Evolutionary conservation across 2,797 vertebrate genomes (phyloP), one percentile per base, ranked within the genome.

Genomic region (Telmatherina bonti): DNA sequence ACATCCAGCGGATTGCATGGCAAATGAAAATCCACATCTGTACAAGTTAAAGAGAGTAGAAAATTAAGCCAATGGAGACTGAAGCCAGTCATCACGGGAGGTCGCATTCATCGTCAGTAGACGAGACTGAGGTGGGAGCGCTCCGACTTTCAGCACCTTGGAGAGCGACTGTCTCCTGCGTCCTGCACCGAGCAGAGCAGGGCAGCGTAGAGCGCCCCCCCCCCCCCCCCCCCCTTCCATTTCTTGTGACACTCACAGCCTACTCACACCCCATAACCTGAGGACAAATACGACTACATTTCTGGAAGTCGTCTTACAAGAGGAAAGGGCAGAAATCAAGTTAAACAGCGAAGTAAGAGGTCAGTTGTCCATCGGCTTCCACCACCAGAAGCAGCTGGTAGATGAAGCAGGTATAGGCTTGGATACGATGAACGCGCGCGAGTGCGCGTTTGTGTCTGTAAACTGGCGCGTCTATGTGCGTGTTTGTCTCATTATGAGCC

Each of bases 81-180:
- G 59, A 59, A 74, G 73, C 31, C 53, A 49, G 53, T 67, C 62
- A 62, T 75, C 36, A 29, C 33, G 71, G 58, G 62, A 72, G 66
- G 75, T 74, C 58, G 63, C 68, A 10, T 66, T 76, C 67, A 65
- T 76, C 72, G 77, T 76, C 78, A 53, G 49, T 0, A 31, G 59
- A 64, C 27, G 69, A 82, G 81, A 69, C 67, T 31, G 82, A 83
- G 64, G 76, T 83, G 75, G 81, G 80, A 84, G 79, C 85, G 82
- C 91, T 83, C 82, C 65, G 84, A 91, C 88, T 93, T 93, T 85
- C 87, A 92, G 88, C 79, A 90, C 92, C 86, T 88, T 84, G 90
- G 92, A 92, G 78, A 93, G 92, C 86, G 85, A 89, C 88, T 73
- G 85, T 78, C 78, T 90, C 74, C 82, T 82, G 79, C 77, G 84